phyloP scores from a whole-genome alignment of 2,888 invertebrate genomes.

The Scaeva pyrastri region DNA sequence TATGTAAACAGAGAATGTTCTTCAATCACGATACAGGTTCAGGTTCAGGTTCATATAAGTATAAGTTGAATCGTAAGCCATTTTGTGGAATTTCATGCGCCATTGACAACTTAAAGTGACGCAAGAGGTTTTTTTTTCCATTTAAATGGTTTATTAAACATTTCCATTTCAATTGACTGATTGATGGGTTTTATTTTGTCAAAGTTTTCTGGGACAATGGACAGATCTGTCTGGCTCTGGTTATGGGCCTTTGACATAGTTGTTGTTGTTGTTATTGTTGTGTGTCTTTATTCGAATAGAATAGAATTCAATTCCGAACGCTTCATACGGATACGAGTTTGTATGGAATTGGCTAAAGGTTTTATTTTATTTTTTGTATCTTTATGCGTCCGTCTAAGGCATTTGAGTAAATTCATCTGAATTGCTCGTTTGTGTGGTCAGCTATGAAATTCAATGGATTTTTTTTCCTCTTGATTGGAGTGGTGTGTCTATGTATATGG shows the following conservation, averaged over 20 bases:
- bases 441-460: conserved; percentile 25
- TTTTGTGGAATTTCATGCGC: neutral
- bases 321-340: neutral
- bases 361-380: neutral
- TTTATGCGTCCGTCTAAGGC: neutral
- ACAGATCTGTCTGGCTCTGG: neutral
- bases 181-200: conserved; percentile 21
- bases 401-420: neutral
- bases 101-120: neutral
- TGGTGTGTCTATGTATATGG: neutral
- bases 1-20: no score
- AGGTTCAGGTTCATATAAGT: no score
- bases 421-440: conserved; percentile 20
- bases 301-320: neutral
- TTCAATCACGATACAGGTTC: no score
- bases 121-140: neutral
- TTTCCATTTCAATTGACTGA: conserved; percentile 12
- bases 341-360: neutral
- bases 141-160: neutral
- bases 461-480: conserved; percentile 13
- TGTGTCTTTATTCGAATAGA: neutral
- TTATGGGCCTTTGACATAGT: conserved; percentile 15
- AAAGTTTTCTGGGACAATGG: neutral
- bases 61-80: neutral
- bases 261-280: no score